These are phyloP conservation scores for Drosophila austrosaltans DNA, from an alignment of 2,888 invertebrate species.

Conservation along the genomic window DNA sequence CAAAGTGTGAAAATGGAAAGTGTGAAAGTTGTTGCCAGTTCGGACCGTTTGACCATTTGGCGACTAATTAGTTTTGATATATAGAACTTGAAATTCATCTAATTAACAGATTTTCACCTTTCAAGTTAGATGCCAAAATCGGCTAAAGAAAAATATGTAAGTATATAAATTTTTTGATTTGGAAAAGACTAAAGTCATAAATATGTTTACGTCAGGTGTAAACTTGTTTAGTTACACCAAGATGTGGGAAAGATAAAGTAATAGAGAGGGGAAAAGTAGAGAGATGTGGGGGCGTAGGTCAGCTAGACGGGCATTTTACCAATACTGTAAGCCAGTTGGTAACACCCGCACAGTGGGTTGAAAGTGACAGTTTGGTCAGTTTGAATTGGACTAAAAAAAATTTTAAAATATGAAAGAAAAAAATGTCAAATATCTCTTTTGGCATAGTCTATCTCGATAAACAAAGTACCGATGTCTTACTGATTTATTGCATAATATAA, in stretches of 20 bases:
- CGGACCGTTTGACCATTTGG: constrained; percentile 21
- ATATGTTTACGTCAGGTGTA: constrained; percentile 62
- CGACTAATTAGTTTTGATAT: constrained; percentile 69
- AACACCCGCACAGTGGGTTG: background rate
- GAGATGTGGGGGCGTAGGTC: constrained; percentile 57
- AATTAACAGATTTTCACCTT: constrained; percentile 63
- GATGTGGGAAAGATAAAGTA: constrained; percentile 58
- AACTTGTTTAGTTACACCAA: constrained; percentile 61
- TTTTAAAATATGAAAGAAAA: no score
- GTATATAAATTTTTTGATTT: constrained; percentile 41
- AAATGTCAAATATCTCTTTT: no score
- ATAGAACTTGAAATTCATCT: constrained; percentile 65
- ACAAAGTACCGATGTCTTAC: no score
- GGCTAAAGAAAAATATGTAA: constrained; percentile 66
- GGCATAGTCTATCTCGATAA: no score
- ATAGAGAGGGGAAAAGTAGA: constrained; percentile 1
- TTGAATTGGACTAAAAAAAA: no score
- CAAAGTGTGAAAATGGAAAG: constrained; percentile 70
- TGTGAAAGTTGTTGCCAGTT: constrained; percentile 64
- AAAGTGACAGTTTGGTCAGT: background rate
- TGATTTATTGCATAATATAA: no score
- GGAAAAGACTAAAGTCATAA: constrained; percentile 52
- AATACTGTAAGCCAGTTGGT: constrained; percentile 58
- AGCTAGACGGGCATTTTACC: constrained; percentile 60
- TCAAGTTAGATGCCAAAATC: constrained; percentile 53